These are phyloP conservation scores for Lateolabrax maculatus DNA, from an alignment of 2,797 vertebrate genomes.

Conservation along the genomic window DNA sequence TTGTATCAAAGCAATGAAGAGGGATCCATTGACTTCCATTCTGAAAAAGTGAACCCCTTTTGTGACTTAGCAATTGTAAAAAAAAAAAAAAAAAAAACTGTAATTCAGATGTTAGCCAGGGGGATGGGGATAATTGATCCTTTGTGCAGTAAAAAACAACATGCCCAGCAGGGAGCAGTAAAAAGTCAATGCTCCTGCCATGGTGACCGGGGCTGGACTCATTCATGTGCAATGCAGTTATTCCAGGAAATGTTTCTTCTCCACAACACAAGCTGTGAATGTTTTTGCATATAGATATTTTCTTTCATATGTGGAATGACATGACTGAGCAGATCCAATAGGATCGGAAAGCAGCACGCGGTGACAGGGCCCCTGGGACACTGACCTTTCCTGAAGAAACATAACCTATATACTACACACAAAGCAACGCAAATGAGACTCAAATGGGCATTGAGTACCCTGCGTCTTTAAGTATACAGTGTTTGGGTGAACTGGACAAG, in stretches of 20 bases:
- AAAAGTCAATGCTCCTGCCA: not conserved
- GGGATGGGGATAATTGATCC: not conserved
- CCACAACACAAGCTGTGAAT: not conserved
- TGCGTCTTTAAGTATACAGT: not conserved
- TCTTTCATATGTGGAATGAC: not conserved
- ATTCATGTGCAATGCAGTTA: not conserved
- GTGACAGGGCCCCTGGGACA: not conserved
- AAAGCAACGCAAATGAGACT: not conserved
- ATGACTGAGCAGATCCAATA: not conserved
- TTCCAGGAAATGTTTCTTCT: not conserved
- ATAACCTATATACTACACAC: not conserved
- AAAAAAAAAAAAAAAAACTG: not conserved
- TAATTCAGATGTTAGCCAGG: not conserved
- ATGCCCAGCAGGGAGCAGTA: conserved; percentile 62
- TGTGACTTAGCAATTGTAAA: too few relatives aligned
- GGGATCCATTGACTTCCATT: too few relatives aligned
- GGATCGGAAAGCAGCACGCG: conserved; percentile 13
- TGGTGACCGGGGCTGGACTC: not conserved
- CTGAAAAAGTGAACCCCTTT: too few relatives aligned
- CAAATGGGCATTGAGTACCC: not conserved
- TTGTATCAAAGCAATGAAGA: too few relatives aligned
- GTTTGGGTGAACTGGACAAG: not conserved
- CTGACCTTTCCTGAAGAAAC: conserved; percentile 16
- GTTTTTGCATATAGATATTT: not conserved
- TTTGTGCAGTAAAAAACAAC: conserved; percentile 18